Conservation (phyloP, 2,797 vertebrate species). For the Harpagifer antarcticus region DNA sequence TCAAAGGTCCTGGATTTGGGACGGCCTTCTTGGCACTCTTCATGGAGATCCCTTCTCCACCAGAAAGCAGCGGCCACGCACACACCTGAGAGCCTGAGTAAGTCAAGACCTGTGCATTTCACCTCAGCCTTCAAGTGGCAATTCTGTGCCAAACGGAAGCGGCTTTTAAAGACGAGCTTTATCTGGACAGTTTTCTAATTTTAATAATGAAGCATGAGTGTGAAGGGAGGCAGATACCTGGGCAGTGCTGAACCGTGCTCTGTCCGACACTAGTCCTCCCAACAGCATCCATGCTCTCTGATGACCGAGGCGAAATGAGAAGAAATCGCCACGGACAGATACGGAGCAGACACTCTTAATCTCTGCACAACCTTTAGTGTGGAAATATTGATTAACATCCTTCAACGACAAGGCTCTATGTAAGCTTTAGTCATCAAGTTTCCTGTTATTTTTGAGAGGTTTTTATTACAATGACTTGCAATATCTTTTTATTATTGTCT, state of each 20-base stretch:
- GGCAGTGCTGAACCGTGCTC: slow-evolving; percentile 84
- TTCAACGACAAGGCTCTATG: too few species aligned
- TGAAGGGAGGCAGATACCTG: slow-evolving; percentile 90
- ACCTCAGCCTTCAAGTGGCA: too few species aligned
- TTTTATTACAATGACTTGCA: too few species aligned
- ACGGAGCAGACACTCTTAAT: slow-evolving; percentile 90
- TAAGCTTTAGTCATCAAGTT: too few species aligned
- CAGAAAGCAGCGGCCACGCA: slow-evolving; percentile 88
- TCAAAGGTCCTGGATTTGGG: slow-evolving; percentile 75
- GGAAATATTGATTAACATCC: too few species aligned
- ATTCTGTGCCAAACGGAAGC: neutral
- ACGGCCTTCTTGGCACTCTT: slow-evolving; percentile 80
- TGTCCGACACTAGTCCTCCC: slow-evolving; percentile 91
- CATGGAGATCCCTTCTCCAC: slow-evolving; percentile 88
- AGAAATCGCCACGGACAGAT: slow-evolving; percentile 99
- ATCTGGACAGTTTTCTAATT: too few species aligned
- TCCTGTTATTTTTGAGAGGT: too few species aligned
- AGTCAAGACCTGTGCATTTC: slow-evolving; percentile 44
- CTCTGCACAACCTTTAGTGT: neutral
- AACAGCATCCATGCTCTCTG: slow-evolving; percentile 92
- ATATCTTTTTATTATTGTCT: too few species aligned
- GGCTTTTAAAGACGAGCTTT: too few species aligned
- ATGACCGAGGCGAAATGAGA: slow-evolving; percentile 97
- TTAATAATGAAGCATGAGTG: too few species aligned
- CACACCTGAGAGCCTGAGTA: slow-evolving; percentile 93